Conservation (phyloP, 2,797 vertebrate species). For the Pelobates cultripes region DNA sequence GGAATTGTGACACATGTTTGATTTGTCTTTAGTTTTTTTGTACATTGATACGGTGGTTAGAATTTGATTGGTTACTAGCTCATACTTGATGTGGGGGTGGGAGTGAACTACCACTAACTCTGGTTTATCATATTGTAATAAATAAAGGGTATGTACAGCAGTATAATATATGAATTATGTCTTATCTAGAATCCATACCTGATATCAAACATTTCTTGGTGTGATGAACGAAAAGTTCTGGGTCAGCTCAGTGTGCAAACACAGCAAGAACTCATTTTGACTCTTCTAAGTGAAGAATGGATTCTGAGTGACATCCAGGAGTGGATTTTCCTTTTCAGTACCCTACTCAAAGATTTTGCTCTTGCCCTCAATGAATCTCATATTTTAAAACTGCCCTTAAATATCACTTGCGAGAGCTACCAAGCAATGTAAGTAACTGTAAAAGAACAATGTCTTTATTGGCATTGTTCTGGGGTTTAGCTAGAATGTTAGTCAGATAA, state of each 20-base stretch:
- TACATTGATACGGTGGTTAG: no score
- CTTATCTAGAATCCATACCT: not conserved
- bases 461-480: not conserved
- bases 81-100: no score
- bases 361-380: slow-evolving; percentile 29
- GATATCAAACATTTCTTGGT: not conserved
- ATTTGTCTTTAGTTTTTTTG: no score
- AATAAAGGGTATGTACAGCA: no score
- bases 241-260: slow-evolving; percentile 27
- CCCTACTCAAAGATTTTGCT: slow-evolving; percentile 19
- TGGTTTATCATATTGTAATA: no score
- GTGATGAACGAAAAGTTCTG: slow-evolving; percentile 24
- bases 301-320: not conserved
- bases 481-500: not conserved
- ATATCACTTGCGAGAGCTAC: slow-evolving; percentile 47
- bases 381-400: slow-evolving; percentile 20
- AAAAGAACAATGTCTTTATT: not conserved
- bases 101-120: no score
- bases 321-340: slow-evolving; percentile 20
- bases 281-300: slow-evolving; percentile 19
- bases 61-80: no score
- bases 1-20: no score
- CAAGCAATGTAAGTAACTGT: slow-evolving; percentile 50
- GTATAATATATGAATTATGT: not conserved
- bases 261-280: slow-evolving; percentile 15